Base-by-base conservation (phyloP, 2,888 invertebrate genomes). In the Epistrophe eligans region DNA sequence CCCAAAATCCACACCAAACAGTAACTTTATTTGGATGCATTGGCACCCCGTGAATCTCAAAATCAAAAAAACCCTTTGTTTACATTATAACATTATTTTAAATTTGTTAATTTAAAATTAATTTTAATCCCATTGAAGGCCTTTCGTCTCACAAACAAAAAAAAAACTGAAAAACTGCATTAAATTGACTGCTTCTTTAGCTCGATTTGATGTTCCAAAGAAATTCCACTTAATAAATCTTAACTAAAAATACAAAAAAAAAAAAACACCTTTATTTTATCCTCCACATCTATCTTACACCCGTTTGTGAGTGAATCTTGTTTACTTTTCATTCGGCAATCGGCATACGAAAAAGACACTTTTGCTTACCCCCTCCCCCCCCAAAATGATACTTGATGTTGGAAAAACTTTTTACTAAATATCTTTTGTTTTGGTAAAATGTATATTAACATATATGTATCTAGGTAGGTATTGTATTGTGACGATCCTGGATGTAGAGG, bases 251-350 rank as follows among this genome's bases (percentile, higher is more conserved):
- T 11, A 32, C 6, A 35, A 35, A 4, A 67, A 48, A 32, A 19
- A 24, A 48, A n/a, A 70, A 40, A 40, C 70, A 55, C 38, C 52
- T 52, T 55, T 11, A 24, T 13, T 52, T 52, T 48, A 66, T 66
- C 48, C 66, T 66, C 48, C 66, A 48, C 66, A 84, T 77, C 73
- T 62, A 77, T 50, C 85, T 85, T 77, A 81, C 81, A 72, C 77
- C 77, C 38, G 19, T 70, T 71, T 77, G 32, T 45, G 10, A 24
- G 24, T 10, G 40, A 87, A 48, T 67, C 67, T 83, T 87, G 83
- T 87, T 87, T 87, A 87, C 87, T 87, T 87, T 87, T 87, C 83
- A 87, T 87, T 87, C 72, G 48, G 50, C 28, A 50, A n/a, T 24
- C 3, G 24, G 24, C 17, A 7, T 71, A 60, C 55, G 40, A 55